Conservation (phyloP, 2,888 invertebrate genomes). For the Stenotaenia linearis region DNA sequence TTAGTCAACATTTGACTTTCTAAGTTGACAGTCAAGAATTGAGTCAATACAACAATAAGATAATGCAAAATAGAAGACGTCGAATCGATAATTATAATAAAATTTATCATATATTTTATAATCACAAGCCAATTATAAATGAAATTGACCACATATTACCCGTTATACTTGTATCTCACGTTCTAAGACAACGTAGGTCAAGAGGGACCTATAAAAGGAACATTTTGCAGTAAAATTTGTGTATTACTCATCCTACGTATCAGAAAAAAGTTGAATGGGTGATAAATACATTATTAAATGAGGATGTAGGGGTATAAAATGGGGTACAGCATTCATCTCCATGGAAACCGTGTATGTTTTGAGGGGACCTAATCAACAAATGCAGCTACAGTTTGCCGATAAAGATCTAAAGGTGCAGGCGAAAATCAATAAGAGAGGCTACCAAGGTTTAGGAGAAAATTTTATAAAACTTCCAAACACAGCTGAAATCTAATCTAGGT, state of each 20-base stretch:
- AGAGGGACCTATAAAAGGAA: background rate
- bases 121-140: background rate
- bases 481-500: background rate
- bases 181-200: background rate
- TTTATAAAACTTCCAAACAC: background rate
- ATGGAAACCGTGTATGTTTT: conserved; percentile 24
- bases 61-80: background rate
- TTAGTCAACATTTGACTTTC: background rate
- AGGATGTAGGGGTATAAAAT: conserved; percentile 3
- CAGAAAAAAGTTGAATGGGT: background rate
- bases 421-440: background rate
- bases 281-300: conserved; percentile 21
- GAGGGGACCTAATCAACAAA: conserved; percentile 16
- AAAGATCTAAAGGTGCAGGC: conserved; percentile 17
- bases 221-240: background rate
- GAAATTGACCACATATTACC: background rate
- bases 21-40: too few species aligned
- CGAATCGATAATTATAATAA: background rate
- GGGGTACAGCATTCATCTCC: conserved; percentile 19
- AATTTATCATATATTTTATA: background rate
- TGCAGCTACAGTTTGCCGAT: conserved; percentile 23
- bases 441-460: background rate
- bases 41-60: too few species aligned
- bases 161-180: background rate
- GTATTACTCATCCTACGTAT: background rate